Evolutionary conservation across 1,140 invertebrate species (phyloP), one percentile per base, ranked within the genome.

Genomic region (Drosophila kurseongensis): DNA sequence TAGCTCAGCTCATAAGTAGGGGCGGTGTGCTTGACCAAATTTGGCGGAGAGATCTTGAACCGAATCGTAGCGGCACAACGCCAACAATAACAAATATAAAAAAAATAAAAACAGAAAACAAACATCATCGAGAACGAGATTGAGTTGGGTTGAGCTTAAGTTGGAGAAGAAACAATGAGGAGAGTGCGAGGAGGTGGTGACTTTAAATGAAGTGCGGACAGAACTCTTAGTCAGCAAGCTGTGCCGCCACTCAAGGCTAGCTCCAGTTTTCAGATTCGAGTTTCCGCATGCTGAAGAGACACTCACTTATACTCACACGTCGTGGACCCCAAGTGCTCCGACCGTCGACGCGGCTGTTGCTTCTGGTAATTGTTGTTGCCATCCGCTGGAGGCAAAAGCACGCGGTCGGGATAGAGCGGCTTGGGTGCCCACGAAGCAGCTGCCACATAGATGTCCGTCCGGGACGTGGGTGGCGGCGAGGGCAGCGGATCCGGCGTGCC

Each of bases 341-440:
- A 54, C 23, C 83, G 84, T 73, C 83, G 75, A 6, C 62, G 83
- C 62, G 78, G 78, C 59, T 91, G 78, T n/a, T 66, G 59, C 29
- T 51, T 72, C 55, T 69, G 66, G 65, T 54, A 57, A 50, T 78
- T 72, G 32, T 68, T 72, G 66, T 51, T 73, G 32, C 69, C 80
- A 55, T 68, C 61, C 18, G 76, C 62, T 14, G 56, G 18, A 13
- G 82, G 83, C 72, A 91, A 59, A 62, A 88, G 57, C 32, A 92
- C 89, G 50, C 86, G 86, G 58, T 91, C 85, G 59, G 91, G 82
- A 93, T 93, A 91, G 78, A 85, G 89, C 90, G 94, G 95, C 93
- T 94, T 94, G 90, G 93, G 93, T 73, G 94, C 94, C 94, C 94
- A 95, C 76, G 94, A 93, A 74, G 94, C 93, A 79, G 94, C 92